Conservation (phyloP, 2,113 vertebrate genomes). For the Melanostigma gelatinosum region DNA sequence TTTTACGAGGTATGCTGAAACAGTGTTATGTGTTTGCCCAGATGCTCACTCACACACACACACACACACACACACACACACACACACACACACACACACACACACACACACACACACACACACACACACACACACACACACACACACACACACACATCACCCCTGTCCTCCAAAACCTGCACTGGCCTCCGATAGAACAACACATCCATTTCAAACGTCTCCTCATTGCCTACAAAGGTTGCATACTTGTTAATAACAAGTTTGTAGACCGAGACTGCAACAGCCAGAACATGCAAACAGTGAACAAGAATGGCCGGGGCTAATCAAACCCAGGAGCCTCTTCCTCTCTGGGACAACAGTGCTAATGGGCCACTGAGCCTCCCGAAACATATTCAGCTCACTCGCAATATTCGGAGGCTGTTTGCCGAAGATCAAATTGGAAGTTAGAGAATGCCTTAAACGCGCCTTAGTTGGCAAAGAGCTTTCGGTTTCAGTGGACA, state of each 20-base stretch:
- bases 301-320: neutral
- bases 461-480: neutral
- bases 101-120: no score
- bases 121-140: no score
- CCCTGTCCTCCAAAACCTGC: no score
- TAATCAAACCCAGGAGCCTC: neutral
- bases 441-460: neutral
- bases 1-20: neutral
- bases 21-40: neutral
- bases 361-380: neutral
- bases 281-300: neutral
- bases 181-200: no score
- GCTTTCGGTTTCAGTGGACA: neutral
- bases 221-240: no score
- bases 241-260: neutral
- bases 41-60: no score
- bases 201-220: no score
- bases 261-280: neutral
- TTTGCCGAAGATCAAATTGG: neutral
- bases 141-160: no score
- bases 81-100: no score
- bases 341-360: neutral
- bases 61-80: no score
- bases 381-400: constrained; percentile 1
- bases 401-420: neutral